These are phyloP conservation scores for Gambusia holbrooki DNA, from an alignment of 2,113 vertebrate genomes.

Conservation along the genomic window DNA sequence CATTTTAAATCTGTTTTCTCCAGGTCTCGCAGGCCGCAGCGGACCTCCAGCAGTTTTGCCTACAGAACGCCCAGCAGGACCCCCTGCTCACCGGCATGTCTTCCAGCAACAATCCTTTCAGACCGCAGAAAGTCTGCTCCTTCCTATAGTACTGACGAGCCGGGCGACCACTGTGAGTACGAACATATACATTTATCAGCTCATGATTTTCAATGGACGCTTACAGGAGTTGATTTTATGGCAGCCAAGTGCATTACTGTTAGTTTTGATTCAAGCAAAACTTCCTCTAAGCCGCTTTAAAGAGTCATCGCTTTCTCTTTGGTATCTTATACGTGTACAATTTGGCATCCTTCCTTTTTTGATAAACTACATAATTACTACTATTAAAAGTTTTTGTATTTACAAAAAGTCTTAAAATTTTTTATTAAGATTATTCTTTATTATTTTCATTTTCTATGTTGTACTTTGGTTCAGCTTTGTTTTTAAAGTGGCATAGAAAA, in stretches of 20 bases:
- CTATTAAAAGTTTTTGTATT: not conserved
- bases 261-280: no score
- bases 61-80: constrained; percentile 95
- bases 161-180: constrained; percentile 36
- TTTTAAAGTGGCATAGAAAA: not conserved
- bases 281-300: not conserved
- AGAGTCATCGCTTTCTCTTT: not conserved
- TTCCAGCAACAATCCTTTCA: constrained; percentile 95
- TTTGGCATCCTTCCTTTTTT: not conserved
- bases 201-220: no score
- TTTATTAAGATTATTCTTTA: not conserved
- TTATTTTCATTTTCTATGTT: not conserved
- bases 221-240: no score
- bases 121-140: constrained; percentile 95
- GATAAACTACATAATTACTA: not conserved
- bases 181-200: no score
- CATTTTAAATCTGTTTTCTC: no score
- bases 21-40: constrained; percentile 96
- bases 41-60: constrained; percentile 95
- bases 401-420: no score
- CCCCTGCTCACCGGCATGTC: constrained; percentile 94
- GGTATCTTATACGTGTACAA: not conserved
- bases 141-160: constrained; percentile 83
- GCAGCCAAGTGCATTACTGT: no score
- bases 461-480: not conserved